A percentile compares a stretch with the other conserved stretches of the same genome.
Conservation (phyloP, 1,140 invertebrate species). For the Drosophila suzukii region DNA sequence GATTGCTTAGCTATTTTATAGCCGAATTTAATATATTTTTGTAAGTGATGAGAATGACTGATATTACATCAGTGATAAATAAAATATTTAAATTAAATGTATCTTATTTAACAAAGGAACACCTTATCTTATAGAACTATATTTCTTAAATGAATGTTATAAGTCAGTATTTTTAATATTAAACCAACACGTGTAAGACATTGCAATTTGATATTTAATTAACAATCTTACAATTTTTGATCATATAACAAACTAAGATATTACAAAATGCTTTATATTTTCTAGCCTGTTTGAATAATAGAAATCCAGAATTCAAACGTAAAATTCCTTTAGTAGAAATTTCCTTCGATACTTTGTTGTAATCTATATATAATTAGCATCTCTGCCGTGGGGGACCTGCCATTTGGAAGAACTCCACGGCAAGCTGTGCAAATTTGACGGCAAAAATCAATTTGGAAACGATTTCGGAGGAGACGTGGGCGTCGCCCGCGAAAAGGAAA, state of each 20-base stretch:
- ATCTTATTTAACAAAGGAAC: too few relatives aligned
- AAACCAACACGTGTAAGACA: too few relatives aligned
- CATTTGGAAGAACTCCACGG: slow-evolving; percentile 31
- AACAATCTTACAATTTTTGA: too few relatives aligned
- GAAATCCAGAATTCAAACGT: neutral
- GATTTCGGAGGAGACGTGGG: slow-evolving; percentile 74
- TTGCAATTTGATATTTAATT: too few relatives aligned
- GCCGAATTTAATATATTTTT: neutral
- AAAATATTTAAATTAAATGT: too few relatives aligned
- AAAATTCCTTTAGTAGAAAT: neutral
- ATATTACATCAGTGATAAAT: too few relatives aligned
- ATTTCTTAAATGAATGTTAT: too few relatives aligned
- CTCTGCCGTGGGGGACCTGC: slow-evolving; percentile 24
- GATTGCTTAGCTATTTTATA: neutral
- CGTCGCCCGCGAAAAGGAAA: slow-evolving; percentile 75
- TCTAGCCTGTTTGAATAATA: too few relatives aligned
- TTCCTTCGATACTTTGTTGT: neutral
- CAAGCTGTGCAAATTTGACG: slow-evolving; percentile 79
- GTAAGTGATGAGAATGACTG: too few relatives aligned
- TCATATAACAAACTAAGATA: too few relatives aligned
- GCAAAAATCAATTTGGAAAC: slow-evolving; percentile 81
- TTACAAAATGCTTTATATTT: too few relatives aligned
- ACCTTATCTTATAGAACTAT: too few relatives aligned
- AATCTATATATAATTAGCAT: neutral
- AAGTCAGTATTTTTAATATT: neutral